These are phyloP conservation scores for Xestia c-nigrum DNA, from an alignment of 2,888 invertebrate genomes.

Conservation along the genomic window DNA sequence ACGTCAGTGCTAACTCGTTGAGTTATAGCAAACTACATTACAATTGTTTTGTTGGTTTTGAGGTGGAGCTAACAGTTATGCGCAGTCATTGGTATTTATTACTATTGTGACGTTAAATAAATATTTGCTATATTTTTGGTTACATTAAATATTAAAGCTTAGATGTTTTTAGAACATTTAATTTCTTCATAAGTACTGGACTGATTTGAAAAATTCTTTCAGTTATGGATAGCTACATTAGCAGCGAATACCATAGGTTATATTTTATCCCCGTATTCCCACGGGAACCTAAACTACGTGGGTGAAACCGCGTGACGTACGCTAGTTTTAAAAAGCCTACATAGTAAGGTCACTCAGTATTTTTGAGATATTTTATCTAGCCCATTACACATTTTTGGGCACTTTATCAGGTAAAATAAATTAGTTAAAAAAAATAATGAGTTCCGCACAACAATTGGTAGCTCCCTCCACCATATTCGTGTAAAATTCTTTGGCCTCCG, in stretches of 20 bases:
- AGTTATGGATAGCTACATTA: no score
- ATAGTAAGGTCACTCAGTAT: slow-evolving; percentile 27
- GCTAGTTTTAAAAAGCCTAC: not conserved
- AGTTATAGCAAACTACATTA: slow-evolving; percentile 41
- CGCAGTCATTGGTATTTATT: slow-evolving; percentile 9
- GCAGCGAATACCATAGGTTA: no score
- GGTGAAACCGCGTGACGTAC: no score
- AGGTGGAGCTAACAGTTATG: slow-evolving; percentile 45
- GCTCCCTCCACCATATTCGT: slow-evolving; percentile 54
- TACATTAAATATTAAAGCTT: slow-evolving; percentile 41
- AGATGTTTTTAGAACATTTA: slow-evolving; percentile 10
- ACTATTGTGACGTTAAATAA: slow-evolving; percentile 15
- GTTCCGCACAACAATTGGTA: slow-evolving; percentile 8
- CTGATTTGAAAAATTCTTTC: no score
- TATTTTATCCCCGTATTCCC: no score
- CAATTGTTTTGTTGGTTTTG: slow-evolving; percentile 26
- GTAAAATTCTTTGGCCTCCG: slow-evolving; percentile 64
- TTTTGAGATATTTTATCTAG: not conserved
- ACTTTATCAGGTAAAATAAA: slow-evolving; percentile 2
- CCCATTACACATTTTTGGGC: not conserved
- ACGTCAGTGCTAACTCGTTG: slow-evolving; percentile 46
- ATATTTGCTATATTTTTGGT: slow-evolving; percentile 38
- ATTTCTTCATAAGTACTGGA: not conserved
- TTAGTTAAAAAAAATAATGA: not conserved
- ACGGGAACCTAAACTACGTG: no score